Evolutionary conservation across 2,113 vertebrate genomes (phyloP), one percentile per base, ranked within the genome.

Genomic region (Trachemys scripta): DNA sequence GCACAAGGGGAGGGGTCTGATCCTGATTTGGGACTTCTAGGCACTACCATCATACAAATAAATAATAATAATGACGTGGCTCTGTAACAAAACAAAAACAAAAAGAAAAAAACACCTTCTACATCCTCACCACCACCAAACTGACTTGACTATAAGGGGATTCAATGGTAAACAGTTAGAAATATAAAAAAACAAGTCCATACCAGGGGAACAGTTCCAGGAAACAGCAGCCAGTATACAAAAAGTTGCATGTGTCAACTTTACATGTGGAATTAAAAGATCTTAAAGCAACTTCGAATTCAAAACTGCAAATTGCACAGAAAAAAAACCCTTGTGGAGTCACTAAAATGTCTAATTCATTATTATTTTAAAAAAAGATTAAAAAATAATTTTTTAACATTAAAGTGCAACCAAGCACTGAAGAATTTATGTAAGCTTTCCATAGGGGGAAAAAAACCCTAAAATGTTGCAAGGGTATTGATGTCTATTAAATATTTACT

Each of bases 401-500:
- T 97, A 97, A 98, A 98, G 97, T 97, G 97, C 97, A 98, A 98
- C 98, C 98, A 98, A 97, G 97, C 94, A 95, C 96, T 93, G 89
- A 90, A 98, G 98, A 98, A 98, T 98, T 98, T 95, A 98, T 98
- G 98, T 98, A 98, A 98, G 98, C 95, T 98, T 98, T 98, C 96
- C 97, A 96, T 96, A 91, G 96, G 95, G 98, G 95, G 87, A 91
- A 93, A 50, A 94, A 75, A 89, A 91, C 96, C 96, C 97, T 98
- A 98, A 98, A 98, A 98, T 98, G 97, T 98, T 98, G 95, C 97
- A 95, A 98, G 97, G 95, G 97, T 98, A 98, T 98, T 98, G 98
- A 98, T 98, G 98, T 98, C 98, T 98, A 98, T 99, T 99, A 99
- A 99, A 99, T 98, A 99, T 99, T 99, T 98, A 99, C 98, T 98